A percentile compares a stretch with the other conserved stretches of the same genome.
Evolutionary conservation across 2,113 vertebrate species (phyloP).

Genomic region (Hiodon tergisus): DNA sequence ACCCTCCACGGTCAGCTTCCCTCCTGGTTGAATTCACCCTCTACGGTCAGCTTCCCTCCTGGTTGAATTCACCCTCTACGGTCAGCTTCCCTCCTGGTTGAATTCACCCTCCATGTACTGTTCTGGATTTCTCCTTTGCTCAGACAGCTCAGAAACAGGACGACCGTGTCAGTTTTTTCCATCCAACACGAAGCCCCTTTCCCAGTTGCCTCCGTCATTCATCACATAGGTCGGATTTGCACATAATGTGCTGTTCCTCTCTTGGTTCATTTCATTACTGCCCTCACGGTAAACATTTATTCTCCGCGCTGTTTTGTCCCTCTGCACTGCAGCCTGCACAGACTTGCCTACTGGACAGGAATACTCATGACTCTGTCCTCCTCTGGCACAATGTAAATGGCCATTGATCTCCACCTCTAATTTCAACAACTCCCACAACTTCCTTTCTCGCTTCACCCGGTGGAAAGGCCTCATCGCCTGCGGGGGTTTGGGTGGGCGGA

Average conservation of each 20-base stretch:
- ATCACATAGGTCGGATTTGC: background rate
- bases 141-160: background rate
- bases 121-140: background rate
- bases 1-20: too few species aligned
- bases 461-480: background rate
- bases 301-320: background rate
- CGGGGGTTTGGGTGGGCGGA: background rate
- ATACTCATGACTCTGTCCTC: conserved; percentile 10
- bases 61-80: too few species aligned
- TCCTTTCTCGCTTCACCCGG: background rate
- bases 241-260: background rate
- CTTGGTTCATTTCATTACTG: conserved; percentile 5
- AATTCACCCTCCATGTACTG: background rate
- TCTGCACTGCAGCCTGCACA: background rate
- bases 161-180: background rate
- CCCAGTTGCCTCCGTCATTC: background rate
- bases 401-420: background rate
- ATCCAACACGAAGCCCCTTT: background rate
- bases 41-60: too few species aligned
- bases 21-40: too few species aligned
- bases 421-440: background rate
- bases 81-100: too few species aligned
- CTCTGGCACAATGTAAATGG: conserved; percentile 9
- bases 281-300: conserved; percentile 19
- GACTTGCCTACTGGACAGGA: background rate